These are phyloP conservation scores for Gymnoscelis rufifasciata DNA, from an alignment of 2,888 invertebrate genomes.

Conservation along the genomic window DNA sequence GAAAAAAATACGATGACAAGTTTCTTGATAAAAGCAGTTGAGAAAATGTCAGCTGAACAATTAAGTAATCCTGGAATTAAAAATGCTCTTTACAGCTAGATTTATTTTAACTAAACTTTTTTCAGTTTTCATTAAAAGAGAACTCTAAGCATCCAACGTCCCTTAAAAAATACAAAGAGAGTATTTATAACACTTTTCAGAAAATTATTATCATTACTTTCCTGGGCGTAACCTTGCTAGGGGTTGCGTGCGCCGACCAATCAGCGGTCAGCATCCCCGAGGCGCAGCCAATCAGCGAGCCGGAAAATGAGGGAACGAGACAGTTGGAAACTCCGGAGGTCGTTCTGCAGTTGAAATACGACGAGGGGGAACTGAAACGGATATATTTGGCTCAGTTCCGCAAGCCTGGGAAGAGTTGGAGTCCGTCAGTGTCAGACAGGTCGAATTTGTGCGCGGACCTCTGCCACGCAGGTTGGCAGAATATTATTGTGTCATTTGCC, in stretches of 20 bases:
- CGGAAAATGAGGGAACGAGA: conserved; percentile 41
- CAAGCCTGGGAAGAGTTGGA: conserved; percentile 43
- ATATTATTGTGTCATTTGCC: conserved; percentile 27
- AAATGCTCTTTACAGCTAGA: too few relatives aligned
- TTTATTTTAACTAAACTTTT: too few relatives aligned
- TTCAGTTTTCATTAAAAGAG: background rate
- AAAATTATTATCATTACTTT: conserved; percentile 48
- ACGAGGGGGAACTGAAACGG: conserved; percentile 67
- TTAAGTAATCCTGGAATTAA: too few relatives aligned
- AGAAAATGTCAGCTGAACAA: too few relatives aligned
- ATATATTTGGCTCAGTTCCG: conserved; percentile 72
- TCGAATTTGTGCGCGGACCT: conserved; percentile 65
- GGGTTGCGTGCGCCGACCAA: conserved; percentile 46
- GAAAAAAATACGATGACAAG: too few relatives aligned
- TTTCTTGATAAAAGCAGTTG: too few relatives aligned
- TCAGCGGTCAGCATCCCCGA: conserved; percentile 36
- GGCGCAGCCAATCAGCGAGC: conserved; percentile 43
- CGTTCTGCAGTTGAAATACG: conserved; percentile 68
- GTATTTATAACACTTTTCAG: conserved; percentile 18
- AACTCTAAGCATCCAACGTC: background rate
- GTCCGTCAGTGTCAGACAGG: conserved; percentile 57
- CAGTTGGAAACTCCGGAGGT: conserved; percentile 59
- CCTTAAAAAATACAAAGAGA: background rate
- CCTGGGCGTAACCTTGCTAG: conserved; percentile 51
- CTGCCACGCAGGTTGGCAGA: conserved; percentile 66